Conservation (phyloP, 2,113 vertebrate genomes). For the Xenus cinereus region DNA sequence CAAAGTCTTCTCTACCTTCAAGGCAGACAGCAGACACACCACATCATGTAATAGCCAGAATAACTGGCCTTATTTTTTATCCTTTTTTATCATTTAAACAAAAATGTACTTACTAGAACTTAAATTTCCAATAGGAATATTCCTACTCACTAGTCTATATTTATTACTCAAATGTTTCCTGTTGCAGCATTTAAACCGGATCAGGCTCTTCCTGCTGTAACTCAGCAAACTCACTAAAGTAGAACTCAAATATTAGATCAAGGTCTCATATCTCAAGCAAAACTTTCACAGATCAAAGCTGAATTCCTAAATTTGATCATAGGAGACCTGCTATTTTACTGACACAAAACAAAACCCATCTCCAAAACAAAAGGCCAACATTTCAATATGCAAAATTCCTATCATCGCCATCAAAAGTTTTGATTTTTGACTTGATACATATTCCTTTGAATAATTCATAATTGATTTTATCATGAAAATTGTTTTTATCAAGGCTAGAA, state of each 20-base stretch:
- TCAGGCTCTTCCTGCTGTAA: background rate
- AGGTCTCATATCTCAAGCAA: background rate
- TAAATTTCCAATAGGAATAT: background rate
- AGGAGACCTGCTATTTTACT: background rate
- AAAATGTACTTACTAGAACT: background rate
- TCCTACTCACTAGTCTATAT: background rate
- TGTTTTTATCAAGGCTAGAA: background rate
- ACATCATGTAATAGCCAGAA: background rate
- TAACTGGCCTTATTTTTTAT: background rate
- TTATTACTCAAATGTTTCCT: background rate
- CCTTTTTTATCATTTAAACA: background rate
- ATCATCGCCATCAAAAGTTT: background rate
- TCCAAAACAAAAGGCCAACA: background rate
- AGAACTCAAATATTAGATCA: slow-evolving; percentile 11
- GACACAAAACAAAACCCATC: background rate
- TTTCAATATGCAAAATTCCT: background rate
- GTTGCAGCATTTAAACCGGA: background rate
- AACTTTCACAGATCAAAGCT: background rate
- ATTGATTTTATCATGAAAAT: background rate
- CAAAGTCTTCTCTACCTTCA: background rate
- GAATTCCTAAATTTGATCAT: background rate
- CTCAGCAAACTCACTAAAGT: background rate
- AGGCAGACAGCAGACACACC: background rate
- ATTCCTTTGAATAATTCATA: background rate
- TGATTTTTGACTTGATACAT: background rate